Base-by-base conservation (phyloP, 2,888 invertebrate genomes). In the Piscicola geometra region DNA sequence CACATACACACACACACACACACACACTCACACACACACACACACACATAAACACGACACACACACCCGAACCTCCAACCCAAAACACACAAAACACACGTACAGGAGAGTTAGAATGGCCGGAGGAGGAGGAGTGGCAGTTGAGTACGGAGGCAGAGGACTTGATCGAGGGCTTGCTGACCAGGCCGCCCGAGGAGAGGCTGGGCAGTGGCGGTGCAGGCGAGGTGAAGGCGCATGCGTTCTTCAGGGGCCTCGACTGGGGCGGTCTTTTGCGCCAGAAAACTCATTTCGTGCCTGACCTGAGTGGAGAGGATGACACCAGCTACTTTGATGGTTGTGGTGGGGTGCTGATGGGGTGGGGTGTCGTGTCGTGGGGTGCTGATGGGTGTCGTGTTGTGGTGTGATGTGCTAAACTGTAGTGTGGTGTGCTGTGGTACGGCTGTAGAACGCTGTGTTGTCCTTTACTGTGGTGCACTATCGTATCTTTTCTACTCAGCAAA, bases 281-380 rank as follows among this genome's bases (percentile, higher is more conserved):
- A 85, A 99, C 98, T 0, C 98, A 99, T 87, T 99, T 99, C 88
- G 93, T 99, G 60, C 99, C 99, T 0, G 94, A 96, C 82, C 86
- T 99, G 78, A 98, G 99, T 60, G 95, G 97, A 83, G 85, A 86
- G 32, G 86, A 86, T 74, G 99, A 99, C 84, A 99, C 99, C 25
- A 97, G 97, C 83, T 99, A 99, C 86, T 99, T 99, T 87, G 99
- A 99, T 84, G 93, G 95, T 94, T 41, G 41, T 41, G 41, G 41
- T 41, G 41, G 5, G 41, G 41, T 41, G 41, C 41, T 41, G 41
- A 15, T 41, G 5, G 5, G 41, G 41, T 41, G 41, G 5, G 41
- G 41, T 41, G 41, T 41, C 9, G 41, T 41, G 5, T 41, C 9
- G 41, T 41, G 41, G 5, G 41, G 41, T 41, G 41, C 15, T 5